phyloP scores from a whole-genome alignment of 2,797 vertebrate species.

The Dipus sagitta region DNA sequence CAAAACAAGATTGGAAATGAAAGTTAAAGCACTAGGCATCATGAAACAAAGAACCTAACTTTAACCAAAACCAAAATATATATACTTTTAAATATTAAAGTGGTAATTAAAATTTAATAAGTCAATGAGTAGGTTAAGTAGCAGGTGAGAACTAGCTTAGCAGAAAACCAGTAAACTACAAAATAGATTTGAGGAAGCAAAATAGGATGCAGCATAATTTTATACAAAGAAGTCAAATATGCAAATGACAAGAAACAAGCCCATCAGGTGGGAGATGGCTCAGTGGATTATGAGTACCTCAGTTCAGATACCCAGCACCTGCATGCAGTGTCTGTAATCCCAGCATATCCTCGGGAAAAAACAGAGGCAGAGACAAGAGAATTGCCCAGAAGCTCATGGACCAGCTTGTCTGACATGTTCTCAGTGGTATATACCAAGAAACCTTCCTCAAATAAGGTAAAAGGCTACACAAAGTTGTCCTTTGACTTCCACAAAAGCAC shows the following conservation, averaged over 20 bases:
- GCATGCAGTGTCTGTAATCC: too few species aligned
- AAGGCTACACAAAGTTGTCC: too few species aligned
- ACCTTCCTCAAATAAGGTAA: too few species aligned
- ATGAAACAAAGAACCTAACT: neutral
- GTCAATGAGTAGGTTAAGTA: slow-evolving; percentile 9
- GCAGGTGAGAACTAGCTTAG: slow-evolving; percentile 32
- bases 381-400: too few species aligned
- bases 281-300: too few species aligned
- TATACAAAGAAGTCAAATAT: neutral
- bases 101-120: neutral
- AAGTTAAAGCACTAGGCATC: neutral
- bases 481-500: too few species aligned
- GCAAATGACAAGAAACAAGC: slow-evolving; percentile 3
- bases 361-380: neutral
- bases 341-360: neutral
- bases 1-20: slow-evolving; percentile 35
- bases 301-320: too few species aligned
- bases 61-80: slow-evolving; percentile 33
- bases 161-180: slow-evolving; percentile 45
- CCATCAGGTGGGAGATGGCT: too few species aligned
- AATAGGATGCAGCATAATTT: neutral
- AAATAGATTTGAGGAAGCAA: slow-evolving; percentile 36
- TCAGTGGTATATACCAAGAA: too few species aligned
- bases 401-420: too few species aligned
- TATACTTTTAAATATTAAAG: slow-evolving; percentile 48